Conservation (phyloP, 2,113 vertebrate genomes). For the Malaclemys terrapin region DNA sequence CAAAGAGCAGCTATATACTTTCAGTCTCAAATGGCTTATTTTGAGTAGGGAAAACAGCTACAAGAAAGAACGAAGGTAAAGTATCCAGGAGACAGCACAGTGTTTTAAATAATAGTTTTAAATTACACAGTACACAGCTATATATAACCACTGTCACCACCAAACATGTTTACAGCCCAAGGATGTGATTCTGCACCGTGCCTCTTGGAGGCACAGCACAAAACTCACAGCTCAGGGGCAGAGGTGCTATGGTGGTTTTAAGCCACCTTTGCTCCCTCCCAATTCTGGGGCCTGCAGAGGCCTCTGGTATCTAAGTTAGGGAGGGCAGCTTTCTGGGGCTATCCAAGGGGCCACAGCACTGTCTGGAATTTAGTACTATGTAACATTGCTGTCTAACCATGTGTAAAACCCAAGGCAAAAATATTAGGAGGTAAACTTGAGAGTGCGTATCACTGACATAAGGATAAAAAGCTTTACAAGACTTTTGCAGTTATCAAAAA, state of each 20-base stretch:
- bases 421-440: background rate
- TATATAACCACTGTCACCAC: background rate
- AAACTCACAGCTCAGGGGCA: background rate
- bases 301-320: background rate
- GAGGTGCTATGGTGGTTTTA: background rate
- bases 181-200: background rate
- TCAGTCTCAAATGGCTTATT: background rate
- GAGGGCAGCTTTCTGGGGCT: background rate
- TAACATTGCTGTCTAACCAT: background rate
- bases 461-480: background rate
- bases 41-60: background rate
- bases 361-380: background rate
- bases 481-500: background rate
- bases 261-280: background rate
- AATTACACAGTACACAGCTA: background rate
- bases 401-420: background rate
- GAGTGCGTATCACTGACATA: background rate
- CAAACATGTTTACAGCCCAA: background rate
- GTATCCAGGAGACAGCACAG: background rate
- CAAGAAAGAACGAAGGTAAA: slow-evolving; percentile 11
- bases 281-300: background rate
- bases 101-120: background rate
- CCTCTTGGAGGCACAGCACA: background rate
- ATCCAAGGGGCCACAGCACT: background rate
- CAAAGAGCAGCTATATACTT: background rate